Percentiles rank a stretch among this genome's conserved stretches.
These are phyloP conservation scores for Tachina fera DNA, from an alignment of 2,888 invertebrate species.

Conservation along the genomic window DNA sequence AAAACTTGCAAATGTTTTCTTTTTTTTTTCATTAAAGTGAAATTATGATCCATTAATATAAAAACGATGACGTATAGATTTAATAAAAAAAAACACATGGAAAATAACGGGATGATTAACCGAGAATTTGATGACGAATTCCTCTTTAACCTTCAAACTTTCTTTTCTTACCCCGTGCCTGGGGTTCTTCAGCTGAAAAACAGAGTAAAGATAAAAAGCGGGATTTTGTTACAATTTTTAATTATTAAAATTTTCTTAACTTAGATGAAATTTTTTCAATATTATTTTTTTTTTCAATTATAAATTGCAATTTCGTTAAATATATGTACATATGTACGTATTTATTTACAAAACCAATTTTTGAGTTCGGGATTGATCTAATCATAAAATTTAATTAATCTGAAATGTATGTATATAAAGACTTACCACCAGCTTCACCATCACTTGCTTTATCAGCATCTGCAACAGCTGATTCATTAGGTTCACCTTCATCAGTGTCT, in stretches of 20 bases:
- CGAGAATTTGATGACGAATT: constrained; percentile 63
- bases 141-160: constrained; percentile 86
- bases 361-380: too few relatives aligned
- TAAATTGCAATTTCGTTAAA: too few relatives aligned
- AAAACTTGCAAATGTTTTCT: constrained; percentile 61
- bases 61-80: constrained; percentile 69
- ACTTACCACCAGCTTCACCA: constrained; percentile 69
- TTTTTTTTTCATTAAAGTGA: constrained; percentile 52
- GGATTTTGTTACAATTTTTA: background rate
- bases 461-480: constrained; percentile 76
- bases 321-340: too few relatives aligned
- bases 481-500: constrained; percentile 80
- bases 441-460: constrained; percentile 71
- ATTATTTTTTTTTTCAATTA: too few relatives aligned
- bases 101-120: constrained; percentile 67
- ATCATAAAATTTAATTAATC: too few relatives aligned
- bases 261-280: too few relatives aligned
- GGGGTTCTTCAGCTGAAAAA: constrained; percentile 82
- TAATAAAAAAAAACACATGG: constrained; percentile 65
- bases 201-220: background rate
- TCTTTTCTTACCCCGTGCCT: constrained; percentile 88
- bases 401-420: background rate
- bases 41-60: constrained; percentile 68
- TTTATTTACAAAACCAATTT: too few relatives aligned
- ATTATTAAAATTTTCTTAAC: too few relatives aligned